Percentiles rank a stretch among this genome's conserved stretches.
Evolutionary conservation across 2,888 invertebrate species (phyloP).

Genomic region (Mythimna pallens): DNA sequence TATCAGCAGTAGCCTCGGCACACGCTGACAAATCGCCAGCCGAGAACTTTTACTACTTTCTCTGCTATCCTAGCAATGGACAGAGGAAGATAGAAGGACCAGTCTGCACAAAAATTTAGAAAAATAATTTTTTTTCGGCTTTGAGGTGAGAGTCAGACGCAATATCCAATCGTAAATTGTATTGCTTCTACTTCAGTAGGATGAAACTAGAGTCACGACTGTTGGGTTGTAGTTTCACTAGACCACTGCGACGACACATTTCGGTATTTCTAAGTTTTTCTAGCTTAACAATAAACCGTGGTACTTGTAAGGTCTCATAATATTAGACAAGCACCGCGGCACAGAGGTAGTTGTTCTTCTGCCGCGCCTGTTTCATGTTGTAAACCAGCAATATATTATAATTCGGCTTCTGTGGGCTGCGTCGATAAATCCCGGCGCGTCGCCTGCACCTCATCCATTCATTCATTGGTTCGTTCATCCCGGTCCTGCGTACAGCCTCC

Average conservation of each 20-base stretch:
- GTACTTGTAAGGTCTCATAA: no score
- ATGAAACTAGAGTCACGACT: no score
- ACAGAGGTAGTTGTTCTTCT: conserved; percentile 16
- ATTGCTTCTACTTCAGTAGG: no score
- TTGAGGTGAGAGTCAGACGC: no score
- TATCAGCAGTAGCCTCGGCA: conserved; percentile 42
- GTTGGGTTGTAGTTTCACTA: no score
- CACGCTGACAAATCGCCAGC: conserved; percentile 57
- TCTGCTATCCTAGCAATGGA: background rate
- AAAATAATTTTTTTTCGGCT: background rate
- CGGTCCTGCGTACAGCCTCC: conserved; percentile 16
- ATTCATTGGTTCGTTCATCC: conserved; percentile 45
- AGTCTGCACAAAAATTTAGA: background rate
- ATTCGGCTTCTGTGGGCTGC: conserved; percentile 39
- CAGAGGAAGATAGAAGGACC: conserved; percentile 6
- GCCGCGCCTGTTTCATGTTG: background rate
- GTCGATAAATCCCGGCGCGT: conserved; percentile 53
- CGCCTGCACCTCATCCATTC: conserved; percentile 55
- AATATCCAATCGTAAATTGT: no score
- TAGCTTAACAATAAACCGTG: no score
- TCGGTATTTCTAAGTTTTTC: no score
- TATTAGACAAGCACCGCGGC: no score
- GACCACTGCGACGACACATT: no score
- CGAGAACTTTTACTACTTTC: conserved; percentile 60
- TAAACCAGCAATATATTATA: conserved; percentile 46